Percentiles rank a stretch among this genome's conserved stretches.
phyloP scores from a whole-genome alignment of 2,113 vertebrate genomes.

The Perccottus glenii region DNA sequence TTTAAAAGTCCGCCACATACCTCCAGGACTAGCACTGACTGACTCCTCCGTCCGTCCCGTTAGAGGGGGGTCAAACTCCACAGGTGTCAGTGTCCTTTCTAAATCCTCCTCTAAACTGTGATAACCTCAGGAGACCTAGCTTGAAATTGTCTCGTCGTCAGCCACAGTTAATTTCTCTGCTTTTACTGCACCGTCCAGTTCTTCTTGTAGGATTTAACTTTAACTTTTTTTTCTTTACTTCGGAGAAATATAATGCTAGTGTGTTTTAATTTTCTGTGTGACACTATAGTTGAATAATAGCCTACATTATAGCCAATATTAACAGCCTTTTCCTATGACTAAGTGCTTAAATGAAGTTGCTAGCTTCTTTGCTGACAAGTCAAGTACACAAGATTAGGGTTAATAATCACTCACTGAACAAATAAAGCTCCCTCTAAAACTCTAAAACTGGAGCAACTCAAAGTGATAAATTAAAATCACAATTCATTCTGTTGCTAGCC shows the following conservation, averaged over 20 bases:
- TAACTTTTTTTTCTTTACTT: no score
- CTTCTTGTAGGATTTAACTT: no score
- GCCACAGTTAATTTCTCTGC: no score
- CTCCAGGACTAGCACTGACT: not conserved
- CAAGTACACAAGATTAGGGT: constrained; percentile 33
- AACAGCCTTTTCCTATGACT: no score
- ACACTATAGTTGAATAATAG: no score
- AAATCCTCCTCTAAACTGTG: not conserved
- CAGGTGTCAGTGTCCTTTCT: not conserved
- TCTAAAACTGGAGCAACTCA: no score
- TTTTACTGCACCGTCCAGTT: not conserved
- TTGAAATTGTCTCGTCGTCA: not conserved
- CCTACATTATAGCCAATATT: no score
- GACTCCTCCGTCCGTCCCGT: constrained; percentile 1
- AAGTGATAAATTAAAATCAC: no score
- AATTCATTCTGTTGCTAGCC: no score
- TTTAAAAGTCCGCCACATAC: not conserved
- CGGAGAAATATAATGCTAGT: no score
- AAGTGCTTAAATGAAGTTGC: no score
- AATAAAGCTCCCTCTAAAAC: constrained; percentile 42
- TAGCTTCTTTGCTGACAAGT: not conserved
- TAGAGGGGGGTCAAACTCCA: constrained; percentile 11
- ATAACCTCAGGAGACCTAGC: not conserved
- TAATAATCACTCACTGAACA: constrained; percentile 70
- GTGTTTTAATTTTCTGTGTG: no score